Evolutionary conservation across 2,797 vertebrate genomes (phyloP), one percentile per base, ranked within the genome.

Genomic region (Taenioides sp.): DNA sequence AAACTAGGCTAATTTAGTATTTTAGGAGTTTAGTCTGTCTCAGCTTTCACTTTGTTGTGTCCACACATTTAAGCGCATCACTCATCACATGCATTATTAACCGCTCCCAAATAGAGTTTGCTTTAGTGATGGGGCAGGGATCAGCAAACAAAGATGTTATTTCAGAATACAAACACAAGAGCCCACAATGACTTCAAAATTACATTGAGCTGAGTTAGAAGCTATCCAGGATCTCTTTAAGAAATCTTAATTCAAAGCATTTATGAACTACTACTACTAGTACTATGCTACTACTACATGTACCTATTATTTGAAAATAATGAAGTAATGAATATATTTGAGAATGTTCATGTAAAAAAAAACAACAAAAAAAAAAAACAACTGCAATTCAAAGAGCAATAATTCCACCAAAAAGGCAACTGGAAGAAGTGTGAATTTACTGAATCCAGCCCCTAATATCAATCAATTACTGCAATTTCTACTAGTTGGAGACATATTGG

Each of bases 131-230:
- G 65, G n/a, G 65, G 20, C 50, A 57, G 17, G 49, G 12, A 55
- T 34, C 28, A n/a, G 27, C 52, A 67, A 67, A 67, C 27, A 52
- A n/a, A 31, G 25, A 28, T 67, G 65, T 54, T 66, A 31, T 50
- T 12, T 31, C 20, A 22, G 27, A 67, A 14, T 47, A 47, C 43
- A 17, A 18, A 28, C 25, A 31, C n/a, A 22, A 3, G 50, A 50
- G 43, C 16, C 3, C 14, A 22, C 43, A 49, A 17, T 55, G 28
- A 18, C 18, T 67, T 52, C 27, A 31, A 67, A 54, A 67, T 31
- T 65, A 47, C 10, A 22, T 3, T 11, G 5, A 27, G 7, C 3
- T 12, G 27, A 28, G 10, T 14, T 4, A 11, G 14, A 49, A 62
- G 1, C 9, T 11, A 12, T 23, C 23, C 54, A 57, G 22, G 22